These are phyloP conservation scores for Cepphus grylle DNA, from an alignment of 2,113 vertebrate species.

Conservation along the genomic window DNA sequence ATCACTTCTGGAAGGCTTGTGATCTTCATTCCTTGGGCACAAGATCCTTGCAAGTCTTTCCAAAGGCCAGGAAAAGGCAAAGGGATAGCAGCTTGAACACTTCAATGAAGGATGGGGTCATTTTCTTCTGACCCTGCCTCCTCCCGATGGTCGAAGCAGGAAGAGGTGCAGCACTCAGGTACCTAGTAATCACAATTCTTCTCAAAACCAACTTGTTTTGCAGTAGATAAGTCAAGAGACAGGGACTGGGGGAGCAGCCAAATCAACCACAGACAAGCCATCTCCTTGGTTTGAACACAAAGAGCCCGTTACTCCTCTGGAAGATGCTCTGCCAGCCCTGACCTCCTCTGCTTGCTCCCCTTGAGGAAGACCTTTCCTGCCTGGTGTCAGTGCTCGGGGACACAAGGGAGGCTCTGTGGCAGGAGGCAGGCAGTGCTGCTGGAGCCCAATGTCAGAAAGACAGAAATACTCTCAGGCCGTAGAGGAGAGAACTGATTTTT, in stretches of 20 bases:
- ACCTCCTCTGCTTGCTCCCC: background rate
- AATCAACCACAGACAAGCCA: background rate
- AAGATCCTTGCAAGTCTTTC: background rate
- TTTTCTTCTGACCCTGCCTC: background rate
- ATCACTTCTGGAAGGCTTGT: background rate
- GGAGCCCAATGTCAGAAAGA: background rate
- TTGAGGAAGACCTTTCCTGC: background rate
- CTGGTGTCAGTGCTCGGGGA: background rate
- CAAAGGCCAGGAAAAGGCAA: background rate
- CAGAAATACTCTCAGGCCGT: background rate
- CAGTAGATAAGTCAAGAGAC: background rate
- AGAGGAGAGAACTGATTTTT: background rate
- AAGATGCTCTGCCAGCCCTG: background rate
- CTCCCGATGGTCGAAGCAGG: background rate
- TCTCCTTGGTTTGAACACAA: background rate
- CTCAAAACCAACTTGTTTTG: background rate
- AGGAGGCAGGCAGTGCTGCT: background rate
- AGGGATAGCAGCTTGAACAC: background rate
- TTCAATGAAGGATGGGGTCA: background rate
- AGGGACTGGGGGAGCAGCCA: background rate
- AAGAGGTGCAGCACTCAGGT: background rate
- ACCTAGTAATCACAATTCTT: background rate
- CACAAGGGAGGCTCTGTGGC: background rate
- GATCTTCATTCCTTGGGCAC: background rate
- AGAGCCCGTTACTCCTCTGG: accelerated